These are phyloP conservation scores for Sipha flava DNA, from an alignment of 1,140 invertebrate species.

Conservation along the genomic window DNA sequence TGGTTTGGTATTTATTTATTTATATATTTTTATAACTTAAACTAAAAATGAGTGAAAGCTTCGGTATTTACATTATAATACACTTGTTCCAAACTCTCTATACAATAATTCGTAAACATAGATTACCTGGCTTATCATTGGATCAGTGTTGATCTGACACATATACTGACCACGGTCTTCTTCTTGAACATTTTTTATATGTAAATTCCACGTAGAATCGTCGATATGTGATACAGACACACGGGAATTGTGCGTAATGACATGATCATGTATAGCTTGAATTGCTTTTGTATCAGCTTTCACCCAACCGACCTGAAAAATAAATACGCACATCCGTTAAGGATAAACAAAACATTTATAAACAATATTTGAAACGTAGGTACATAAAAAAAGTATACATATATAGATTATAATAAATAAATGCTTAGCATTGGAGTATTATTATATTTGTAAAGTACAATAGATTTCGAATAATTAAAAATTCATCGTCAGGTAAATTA, in stretches of 20 bases:
- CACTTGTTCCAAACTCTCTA: too few relatives aligned
- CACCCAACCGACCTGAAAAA: constrained; percentile 78
- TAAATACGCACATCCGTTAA: not conserved
- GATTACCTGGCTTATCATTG: constrained; percentile 80
- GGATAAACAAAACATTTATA: not conserved
- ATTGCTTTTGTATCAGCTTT: constrained; percentile 86
- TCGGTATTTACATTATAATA: too few relatives aligned
- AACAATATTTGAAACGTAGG: not conserved
- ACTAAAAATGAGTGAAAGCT: too few relatives aligned
- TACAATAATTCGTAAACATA: too few relatives aligned
- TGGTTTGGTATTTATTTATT: too few relatives aligned
- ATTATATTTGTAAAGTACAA: too few relatives aligned
- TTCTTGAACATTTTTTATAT: constrained; percentile 68
- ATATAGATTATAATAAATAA: too few relatives aligned
- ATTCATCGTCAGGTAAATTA: too few relatives aligned
- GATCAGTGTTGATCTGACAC: constrained; percentile 90
- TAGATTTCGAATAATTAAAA: too few relatives aligned
- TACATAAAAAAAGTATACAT: not conserved
- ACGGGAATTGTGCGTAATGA: constrained; percentile 81
- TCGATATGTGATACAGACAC: constrained; percentile 77
- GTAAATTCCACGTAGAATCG: constrained; percentile 78
- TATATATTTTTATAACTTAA: too few relatives aligned
- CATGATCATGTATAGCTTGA: constrained; percentile 82
- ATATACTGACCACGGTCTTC: constrained; percentile 81
- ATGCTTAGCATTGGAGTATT: too few relatives aligned